Base-by-base conservation (phyloP, 1,140 invertebrate genomes). In the Drosophila bipectinata region DNA sequence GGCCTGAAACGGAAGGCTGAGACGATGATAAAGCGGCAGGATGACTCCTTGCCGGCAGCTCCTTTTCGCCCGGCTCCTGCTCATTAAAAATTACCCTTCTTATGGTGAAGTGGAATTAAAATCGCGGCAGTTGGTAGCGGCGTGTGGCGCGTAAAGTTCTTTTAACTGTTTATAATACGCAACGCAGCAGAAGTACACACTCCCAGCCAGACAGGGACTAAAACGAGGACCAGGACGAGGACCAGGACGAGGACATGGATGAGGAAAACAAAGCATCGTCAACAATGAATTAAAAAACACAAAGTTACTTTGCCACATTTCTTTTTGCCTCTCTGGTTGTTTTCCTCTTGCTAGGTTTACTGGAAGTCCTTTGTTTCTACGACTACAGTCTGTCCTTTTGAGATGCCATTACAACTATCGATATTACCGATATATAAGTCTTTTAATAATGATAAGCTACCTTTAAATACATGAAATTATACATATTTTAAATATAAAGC, bases 71-170 rank as follows among this genome's bases (percentile, higher is more conserved):
- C 47, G 28, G n/a, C 49, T 49, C 37, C 18, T 52, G 58, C 72
- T 85, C 82, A 85, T 85, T 85, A 85, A 85, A 87, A 85, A 85
- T 85, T 87, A 87, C 82, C 82, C 78, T 87, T 85, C 83, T 78
- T 87, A 82, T 87, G 74, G 69, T 47, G 73, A 61, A 78, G 74
- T 72, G 74, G 82, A 81, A 85, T 85, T 85, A 87, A 85, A 87
- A 87, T 39, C 66, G 82, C 85, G 74, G 77, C 51, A 76, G 78
- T 80, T 80, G 60, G 32, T 57, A 49, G 44, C 26, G 28, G 51
- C 51, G 59, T 57, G 57, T 60, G 51, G 48, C 59, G 63, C 69
- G 63, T 67, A 81, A 87, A 87, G 49, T 75, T 75, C 32, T 75
- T 82, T 85, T 87, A 85, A 85, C 83, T 85, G 81, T 84, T 84